A percentile compares a stretch with the other conserved stretches of the same genome.
Conservation (phyloP, 2,113 vertebrate genomes). For the Pica pica region DNA sequence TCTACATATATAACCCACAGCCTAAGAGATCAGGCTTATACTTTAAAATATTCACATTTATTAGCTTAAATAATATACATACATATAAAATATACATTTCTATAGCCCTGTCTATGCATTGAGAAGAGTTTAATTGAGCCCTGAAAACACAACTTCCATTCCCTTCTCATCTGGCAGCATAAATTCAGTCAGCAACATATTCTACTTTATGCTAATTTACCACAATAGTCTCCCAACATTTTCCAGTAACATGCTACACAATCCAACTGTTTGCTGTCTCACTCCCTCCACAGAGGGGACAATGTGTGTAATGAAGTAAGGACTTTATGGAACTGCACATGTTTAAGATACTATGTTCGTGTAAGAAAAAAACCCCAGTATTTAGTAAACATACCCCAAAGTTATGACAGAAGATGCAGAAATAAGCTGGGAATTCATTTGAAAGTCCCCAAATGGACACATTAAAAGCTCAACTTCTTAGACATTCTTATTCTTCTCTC, state of each 20-base stretch:
- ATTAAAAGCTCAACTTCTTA: not conserved
- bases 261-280: not conserved
- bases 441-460: not conserved
- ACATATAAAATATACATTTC: not conserved
- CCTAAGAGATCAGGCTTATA: not conserved
- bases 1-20: not conserved
- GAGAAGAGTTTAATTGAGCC: constrained; percentile 2
- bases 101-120: not conserved
- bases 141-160: not conserved
- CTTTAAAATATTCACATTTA: constrained; percentile 12
- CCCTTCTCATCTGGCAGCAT: not conserved
- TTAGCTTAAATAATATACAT: not conserved
- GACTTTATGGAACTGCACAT: not conserved
- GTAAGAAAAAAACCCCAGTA: not conserved
- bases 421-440: not conserved
- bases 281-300: not conserved
- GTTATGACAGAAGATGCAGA: not conserved
- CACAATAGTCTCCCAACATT: not conserved
- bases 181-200: not conserved
- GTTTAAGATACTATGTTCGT: not conserved
- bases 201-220: not conserved
- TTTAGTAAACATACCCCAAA: not conserved
- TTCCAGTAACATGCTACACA: not conserved
- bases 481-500: not conserved
- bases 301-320: not conserved